These are phyloP conservation scores for Chrysomallon squamiferum DNA, from an alignment of 1,140 invertebrate species.

Conservation along the genomic window DNA sequence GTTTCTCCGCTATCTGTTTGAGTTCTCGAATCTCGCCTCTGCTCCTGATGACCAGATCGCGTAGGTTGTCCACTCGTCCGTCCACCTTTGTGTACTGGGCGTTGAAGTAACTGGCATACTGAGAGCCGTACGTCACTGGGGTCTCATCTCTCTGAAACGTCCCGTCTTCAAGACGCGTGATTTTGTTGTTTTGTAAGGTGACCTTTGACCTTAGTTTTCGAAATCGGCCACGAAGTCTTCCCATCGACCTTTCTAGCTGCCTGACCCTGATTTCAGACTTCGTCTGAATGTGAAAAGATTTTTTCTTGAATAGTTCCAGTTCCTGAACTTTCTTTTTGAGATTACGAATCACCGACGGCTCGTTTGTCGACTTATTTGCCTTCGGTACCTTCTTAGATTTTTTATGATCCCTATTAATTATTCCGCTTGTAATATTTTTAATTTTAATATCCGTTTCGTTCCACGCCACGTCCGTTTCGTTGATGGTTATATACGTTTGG, in stretches of 20 bases:
- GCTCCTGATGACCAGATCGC: not conserved
- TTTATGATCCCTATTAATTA: not conserved
- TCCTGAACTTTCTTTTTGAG: not conserved
- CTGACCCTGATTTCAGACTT: not conserved
- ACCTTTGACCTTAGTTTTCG: not conserved
- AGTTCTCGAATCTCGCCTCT: constrained; percentile 2
- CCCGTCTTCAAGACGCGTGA: not conserved
- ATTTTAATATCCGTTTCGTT: too few species aligned
- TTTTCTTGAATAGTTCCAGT: not conserved
- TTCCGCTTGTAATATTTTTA: not conserved
- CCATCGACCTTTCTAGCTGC: not conserved
- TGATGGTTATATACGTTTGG: too few species aligned
- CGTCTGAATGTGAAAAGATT: not conserved
- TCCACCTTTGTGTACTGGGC: not conserved
- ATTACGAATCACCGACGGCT: not conserved
- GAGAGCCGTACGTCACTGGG: not conserved
- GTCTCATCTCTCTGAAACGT: not conserved
- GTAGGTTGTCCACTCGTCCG: not conserved
- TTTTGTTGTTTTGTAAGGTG: not conserved
- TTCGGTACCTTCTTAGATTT: not conserved
- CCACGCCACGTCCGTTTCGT: too few species aligned
- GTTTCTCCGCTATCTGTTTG: not conserved
- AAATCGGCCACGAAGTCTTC: not conserved
- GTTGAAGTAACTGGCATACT: not conserved
- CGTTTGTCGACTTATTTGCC: not conserved